Base-by-base conservation (phyloP, 30 jellyfish, hydroid and myxozoan genomes). In the Aurelia sp. region DNA sequence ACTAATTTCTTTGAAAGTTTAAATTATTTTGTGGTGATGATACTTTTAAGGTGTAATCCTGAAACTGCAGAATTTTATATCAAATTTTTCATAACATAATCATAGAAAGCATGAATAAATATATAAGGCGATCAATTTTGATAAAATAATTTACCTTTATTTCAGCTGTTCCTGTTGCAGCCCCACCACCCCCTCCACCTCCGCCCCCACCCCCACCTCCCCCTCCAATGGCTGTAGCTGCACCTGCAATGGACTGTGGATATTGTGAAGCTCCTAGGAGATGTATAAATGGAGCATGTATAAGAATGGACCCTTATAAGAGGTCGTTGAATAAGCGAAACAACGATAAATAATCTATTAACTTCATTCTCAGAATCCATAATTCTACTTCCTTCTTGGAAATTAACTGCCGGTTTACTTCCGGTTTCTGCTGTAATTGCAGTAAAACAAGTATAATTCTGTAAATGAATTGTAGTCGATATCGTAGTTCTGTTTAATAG, bases 151-250 rank as follows among this genome's bases (percentile, higher is more conserved):
- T 64, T 37, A 3, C 3, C 18, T 74, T 17, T 27, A 20, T 57
- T 41, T 37, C 72, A 68, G 81, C 91, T 15, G 78, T 67, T 35
- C 84, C 88, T 3, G 90, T 86, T 22, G 86, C 89, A 33, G 73
- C 96, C 6, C 96, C 97, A 11, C 93, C 93, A 23, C 96, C 97
- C 11, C 92, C 97, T 18, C 90, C 86, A 0, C 90, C 90, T 6
- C 86, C 90, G 2, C 90, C 96, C 0, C 90, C 96, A 17, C 96
- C 91, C 0, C 96, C 91, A 19, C 91, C 91, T 30, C 96, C 96
- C 6, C 97, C 97, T 13, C 86, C 92, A n/a, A 67, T 90, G 48
- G 69, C 66, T 3, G 71, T 72, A 19, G 86, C 96, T 19, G 81
- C 74, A 0, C 85, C 89, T 7, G 64, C 90, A 44, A 63, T 37